phyloP scores from a whole-genome alignment of 2,113 vertebrate genomes.

The Gracilinanus agilis region DNA sequence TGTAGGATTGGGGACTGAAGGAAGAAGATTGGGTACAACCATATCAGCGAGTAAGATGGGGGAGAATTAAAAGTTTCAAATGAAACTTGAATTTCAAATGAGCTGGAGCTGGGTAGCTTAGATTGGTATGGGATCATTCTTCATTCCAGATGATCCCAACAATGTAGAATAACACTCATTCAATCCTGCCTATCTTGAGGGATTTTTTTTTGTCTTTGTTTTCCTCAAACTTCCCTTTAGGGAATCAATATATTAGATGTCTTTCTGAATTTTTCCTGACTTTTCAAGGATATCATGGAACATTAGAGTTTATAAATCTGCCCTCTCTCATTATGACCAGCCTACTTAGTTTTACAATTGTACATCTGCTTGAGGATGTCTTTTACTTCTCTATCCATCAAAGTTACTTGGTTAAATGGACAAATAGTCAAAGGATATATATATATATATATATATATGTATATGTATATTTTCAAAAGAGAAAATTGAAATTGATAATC shows the following conservation, averaged over 20 bases:
- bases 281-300: not conserved
- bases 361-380: not conserved
- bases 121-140: not conserved
- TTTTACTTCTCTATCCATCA: not conserved
- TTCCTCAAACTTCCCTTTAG: not conserved
- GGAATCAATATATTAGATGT: not conserved
- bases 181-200: not conserved
- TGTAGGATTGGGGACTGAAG: not conserved
- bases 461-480: not conserved
- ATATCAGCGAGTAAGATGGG: not conserved
- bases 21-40: not conserved
- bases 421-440: not conserved
- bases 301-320: not conserved
- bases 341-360: not conserved
- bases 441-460: not conserved
- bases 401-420: not conserved
- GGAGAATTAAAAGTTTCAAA: not conserved
- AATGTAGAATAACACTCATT: not conserved
- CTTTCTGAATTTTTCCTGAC: not conserved
- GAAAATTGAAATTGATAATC: not conserved
- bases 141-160: not conserved
- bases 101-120: not conserved
- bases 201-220: not conserved
- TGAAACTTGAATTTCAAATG: not conserved
- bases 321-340: not conserved